These are phyloP conservation scores for Brienomyrus longianalis DNA, from an alignment of 2,113 vertebrate species.

Conservation along the genomic window DNA sequence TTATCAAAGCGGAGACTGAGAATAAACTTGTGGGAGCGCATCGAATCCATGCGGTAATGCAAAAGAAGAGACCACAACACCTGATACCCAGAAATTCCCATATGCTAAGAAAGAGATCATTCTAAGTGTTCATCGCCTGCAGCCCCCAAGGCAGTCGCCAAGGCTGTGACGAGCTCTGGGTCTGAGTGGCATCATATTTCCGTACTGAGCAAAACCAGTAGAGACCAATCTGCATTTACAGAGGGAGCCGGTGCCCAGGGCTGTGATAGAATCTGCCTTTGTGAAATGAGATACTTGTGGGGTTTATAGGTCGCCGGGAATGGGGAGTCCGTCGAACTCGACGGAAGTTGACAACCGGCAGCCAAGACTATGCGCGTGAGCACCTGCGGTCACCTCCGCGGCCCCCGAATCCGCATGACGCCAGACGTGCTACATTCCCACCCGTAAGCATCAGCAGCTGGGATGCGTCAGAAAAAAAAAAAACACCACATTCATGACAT, in stretches of 20 bases:
- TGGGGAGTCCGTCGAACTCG: neutral
- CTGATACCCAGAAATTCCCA: neutral
- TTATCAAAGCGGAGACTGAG: neutral
- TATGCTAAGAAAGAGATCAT: neutral
- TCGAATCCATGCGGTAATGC: neutral
- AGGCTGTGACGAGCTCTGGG: neutral
- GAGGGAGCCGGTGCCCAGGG: neutral
- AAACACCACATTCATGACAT: neutral
- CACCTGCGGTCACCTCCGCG: neutral
- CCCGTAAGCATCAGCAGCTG: neutral
- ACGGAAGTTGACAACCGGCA: neutral
- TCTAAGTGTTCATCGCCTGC: neutral
- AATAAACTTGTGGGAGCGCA: neutral
- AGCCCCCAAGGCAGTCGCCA: neutral
- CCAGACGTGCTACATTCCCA: neutral
- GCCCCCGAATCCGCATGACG: neutral
- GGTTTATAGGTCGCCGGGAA: neutral
- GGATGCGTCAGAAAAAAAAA: neutral
- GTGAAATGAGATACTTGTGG: neutral
- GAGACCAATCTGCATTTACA: neutral
- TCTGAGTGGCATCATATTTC: neutral
- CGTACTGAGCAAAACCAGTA: neutral
- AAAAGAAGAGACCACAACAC: neutral
- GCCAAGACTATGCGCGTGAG: neutral
- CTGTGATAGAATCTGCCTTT: neutral